Conservation (phyloP, 2,113 vertebrate species). For the Triplophysa rosa region DNA sequence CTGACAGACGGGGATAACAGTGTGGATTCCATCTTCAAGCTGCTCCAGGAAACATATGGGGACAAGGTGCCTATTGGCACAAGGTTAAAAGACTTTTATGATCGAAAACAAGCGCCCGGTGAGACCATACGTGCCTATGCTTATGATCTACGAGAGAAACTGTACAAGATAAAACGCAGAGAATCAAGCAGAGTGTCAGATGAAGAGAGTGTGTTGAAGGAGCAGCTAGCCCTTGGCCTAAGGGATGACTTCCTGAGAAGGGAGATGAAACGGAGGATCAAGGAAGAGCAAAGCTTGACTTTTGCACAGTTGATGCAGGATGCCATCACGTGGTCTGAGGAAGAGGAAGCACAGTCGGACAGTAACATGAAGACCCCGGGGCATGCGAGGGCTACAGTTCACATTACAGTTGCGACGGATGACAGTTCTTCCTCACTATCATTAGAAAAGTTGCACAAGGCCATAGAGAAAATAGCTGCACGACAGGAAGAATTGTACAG, state of each 20-base stretch:
- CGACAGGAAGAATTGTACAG: too few species aligned
- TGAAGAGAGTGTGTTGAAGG: constrained; percentile 3
- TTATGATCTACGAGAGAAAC: not conserved
- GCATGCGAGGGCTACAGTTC: too few species aligned
- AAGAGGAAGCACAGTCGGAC: too few species aligned
- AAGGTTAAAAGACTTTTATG: not conserved
- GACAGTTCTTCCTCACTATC: too few species aligned
- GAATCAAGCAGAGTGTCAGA: not conserved
- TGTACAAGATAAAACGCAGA: not conserved
- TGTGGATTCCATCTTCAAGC: not conserved
- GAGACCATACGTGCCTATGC: not conserved
- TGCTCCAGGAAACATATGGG: not conserved
- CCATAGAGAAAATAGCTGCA: too few species aligned
- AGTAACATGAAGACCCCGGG: too few species aligned
- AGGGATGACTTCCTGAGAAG: not conserved
- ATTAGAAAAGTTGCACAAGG: too few species aligned
- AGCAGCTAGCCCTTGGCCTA: not conserved
- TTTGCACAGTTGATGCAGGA: constrained; percentile 21
- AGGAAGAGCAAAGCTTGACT: not conserved
- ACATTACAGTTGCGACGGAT: too few species aligned
- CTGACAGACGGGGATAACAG: not conserved
- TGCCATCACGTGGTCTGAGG: not conserved
- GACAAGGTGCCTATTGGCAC: too few species aligned
- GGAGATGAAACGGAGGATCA: not conserved
- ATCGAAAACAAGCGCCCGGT: not conserved